Conservation (phyloP, 2,113 vertebrate genomes). For the Eleginops maclovinus region DNA sequence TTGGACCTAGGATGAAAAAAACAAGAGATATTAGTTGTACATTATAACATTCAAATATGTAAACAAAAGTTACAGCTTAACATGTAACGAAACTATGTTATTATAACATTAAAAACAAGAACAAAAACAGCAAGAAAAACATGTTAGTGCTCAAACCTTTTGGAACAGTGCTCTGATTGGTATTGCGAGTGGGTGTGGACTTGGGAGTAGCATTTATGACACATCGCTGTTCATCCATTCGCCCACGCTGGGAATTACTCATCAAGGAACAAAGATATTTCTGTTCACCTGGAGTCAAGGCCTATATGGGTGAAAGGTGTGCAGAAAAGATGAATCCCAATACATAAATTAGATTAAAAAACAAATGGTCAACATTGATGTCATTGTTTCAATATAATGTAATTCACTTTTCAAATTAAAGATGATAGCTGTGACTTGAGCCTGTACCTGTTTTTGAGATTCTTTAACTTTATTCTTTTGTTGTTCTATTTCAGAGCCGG, state of each 20-base stretch:
- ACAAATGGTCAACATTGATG: background rate
- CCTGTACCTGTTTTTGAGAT: conserved; percentile 49
- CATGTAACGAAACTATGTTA: background rate
- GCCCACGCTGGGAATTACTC: conserved; percentile 80
- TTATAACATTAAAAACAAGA: background rate
- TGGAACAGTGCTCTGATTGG: conserved; percentile 31
- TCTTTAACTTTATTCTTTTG: conserved; percentile 46
- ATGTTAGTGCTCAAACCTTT: conserved; percentile 60
- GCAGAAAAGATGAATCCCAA: background rate
- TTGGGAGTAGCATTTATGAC: conserved; percentile 70
- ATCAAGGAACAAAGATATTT: conserved; percentile 86
- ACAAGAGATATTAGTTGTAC: background rate
- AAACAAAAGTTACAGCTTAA: background rate
- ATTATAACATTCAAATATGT: background rate
- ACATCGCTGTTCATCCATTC: conserved; percentile 89
- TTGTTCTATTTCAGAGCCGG: conserved; percentile 53
- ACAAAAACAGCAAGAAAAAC: background rate
- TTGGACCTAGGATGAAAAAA: conserved; percentile 50
- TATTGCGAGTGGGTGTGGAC: conserved; percentile 52
- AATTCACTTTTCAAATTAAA: background rate
- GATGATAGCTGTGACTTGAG: background rate
- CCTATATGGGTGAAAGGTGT: conserved; percentile 30
- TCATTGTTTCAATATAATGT: background rate
- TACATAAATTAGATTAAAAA: background rate
- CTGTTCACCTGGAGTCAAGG: conserved; percentile 68